Conservation (phyloP, 2,888 invertebrate genomes). For the Hypolimnas misippus region DNA sequence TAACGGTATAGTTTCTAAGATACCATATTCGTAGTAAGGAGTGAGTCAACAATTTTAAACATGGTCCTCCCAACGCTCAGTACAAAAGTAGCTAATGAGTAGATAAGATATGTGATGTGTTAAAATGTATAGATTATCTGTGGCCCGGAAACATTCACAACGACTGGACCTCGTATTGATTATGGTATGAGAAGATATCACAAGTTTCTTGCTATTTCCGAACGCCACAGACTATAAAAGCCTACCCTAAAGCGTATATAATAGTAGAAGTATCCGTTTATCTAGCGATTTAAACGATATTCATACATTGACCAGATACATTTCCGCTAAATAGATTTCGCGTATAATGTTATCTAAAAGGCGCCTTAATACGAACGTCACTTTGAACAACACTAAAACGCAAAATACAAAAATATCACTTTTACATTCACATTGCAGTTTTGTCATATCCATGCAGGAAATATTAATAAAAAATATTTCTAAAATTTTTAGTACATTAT, state of each 20-base stretch:
- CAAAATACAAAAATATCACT: conserved; percentile 72
- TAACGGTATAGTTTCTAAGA: conserved; percentile 17
- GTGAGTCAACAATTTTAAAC: conserved; percentile 41
- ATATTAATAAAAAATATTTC: conserved; percentile 43
- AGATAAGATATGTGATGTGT: conserved; percentile 80
- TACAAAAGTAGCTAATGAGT: conserved; percentile 75
- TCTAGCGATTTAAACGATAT: conserved; percentile 65
- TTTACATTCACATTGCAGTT: conserved; percentile 50
- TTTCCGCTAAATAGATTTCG: conserved; percentile 52
- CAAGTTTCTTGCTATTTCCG: conserved; percentile 48
- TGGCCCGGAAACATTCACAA: conserved; percentile 49
- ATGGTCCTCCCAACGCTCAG: conserved; percentile 78
- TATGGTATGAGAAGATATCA: conserved; percentile 41
- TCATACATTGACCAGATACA: conserved; percentile 71
- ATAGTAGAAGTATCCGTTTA: conserved; percentile 62
- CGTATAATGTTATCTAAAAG: conserved; percentile 46
- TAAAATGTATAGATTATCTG: conserved; percentile 60
- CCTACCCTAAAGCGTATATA: conserved; percentile 77
- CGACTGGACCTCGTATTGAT: conserved; percentile 24
- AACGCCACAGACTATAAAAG: conserved; percentile 55
- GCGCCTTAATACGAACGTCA: conserved; percentile 26
- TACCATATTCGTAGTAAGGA: conserved; percentile 21
- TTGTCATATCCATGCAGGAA: conserved; percentile 57
- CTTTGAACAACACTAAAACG: conserved; percentile 49
- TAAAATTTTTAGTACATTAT: conserved; percentile 33